Conservation (phyloP, 2,888 invertebrate species). For the Amblyjoppa fuscipennis region DNA sequence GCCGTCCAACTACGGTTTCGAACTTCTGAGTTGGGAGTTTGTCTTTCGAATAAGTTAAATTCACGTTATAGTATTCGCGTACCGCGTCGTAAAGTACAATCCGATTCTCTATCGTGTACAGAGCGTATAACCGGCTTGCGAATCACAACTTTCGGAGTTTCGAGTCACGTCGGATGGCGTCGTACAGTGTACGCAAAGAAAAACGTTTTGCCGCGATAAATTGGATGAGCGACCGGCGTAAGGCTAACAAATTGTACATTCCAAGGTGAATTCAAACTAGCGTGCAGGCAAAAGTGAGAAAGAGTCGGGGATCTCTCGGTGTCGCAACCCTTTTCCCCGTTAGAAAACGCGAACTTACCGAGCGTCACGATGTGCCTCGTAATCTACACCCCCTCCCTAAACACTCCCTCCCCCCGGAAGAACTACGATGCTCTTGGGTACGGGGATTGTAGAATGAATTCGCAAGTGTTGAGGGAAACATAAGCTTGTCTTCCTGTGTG, state of each 20-base stretch:
- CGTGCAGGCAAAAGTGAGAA: not conserved
- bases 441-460: not conserved
- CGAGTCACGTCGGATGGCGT: slow-evolving; percentile 27
- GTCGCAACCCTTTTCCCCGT: slow-evolving; percentile 22
- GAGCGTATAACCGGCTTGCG: not conserved
- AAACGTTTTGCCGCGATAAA: slow-evolving; percentile 59
- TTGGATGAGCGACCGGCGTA: slow-evolving; percentile 58
- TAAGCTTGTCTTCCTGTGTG: slow-evolving; percentile 39
- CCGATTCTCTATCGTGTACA: not conserved
- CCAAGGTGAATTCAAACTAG: slow-evolving; percentile 55
- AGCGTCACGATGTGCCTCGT: slow-evolving; percentile 48
- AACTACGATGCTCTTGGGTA: slow-evolving; percentile 20
- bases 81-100: slow-evolving; percentile 3
- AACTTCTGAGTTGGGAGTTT: slow-evolving; percentile 48
- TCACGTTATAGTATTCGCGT: slow-evolving; percentile 1
- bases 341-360: slow-evolving; percentile 49
- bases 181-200: slow-evolving; percentile 1
- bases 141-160: slow-evolving; percentile 41
- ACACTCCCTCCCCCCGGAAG: slow-evolving; percentile 24
- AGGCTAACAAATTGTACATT: slow-evolving; percentile 64
- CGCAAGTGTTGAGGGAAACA: slow-evolving; percentile 25
- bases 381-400: too few relatives aligned
- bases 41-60: slow-evolving; percentile 54
- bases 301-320: slow-evolving; percentile 29
- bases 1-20: not conserved